phyloP scores from a whole-genome alignment of 2,113 vertebrate genomes.

The Procavia capensis region DNA sequence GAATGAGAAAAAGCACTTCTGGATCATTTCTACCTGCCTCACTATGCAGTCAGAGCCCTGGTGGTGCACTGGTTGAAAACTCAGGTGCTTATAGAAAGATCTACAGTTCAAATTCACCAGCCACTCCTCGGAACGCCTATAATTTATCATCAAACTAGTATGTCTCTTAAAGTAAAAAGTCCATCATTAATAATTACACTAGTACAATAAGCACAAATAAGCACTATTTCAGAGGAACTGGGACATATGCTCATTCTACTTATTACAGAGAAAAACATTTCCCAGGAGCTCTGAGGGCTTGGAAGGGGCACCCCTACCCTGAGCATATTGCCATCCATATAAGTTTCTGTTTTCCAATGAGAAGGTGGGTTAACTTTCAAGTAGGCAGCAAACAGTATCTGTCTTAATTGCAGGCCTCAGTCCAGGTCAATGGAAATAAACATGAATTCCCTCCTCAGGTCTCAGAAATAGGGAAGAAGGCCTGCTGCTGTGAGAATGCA shows the following conservation, averaged over 20 bases:
- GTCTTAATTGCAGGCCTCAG: not conserved
- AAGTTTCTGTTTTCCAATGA: not conserved
- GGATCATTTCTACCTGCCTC: not conserved
- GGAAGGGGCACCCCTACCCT: not conserved
- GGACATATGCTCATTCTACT: not conserved
- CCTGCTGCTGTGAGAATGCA: not conserved
- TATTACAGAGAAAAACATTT: not conserved
- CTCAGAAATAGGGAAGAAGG: not conserved
- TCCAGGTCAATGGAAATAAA: not conserved
- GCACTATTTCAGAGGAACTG: not conserved
- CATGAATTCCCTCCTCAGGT: not conserved
- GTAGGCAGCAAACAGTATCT: not conserved
- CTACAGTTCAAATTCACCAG: too few relatives aligned
- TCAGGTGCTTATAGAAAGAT: too few relatives aligned
- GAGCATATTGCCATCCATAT: not conserved
- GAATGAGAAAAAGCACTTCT: not conserved
- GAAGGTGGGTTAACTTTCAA: not conserved
- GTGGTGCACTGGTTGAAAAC: too few relatives aligned
- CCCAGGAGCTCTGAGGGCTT: not conserved
- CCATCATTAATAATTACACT: not conserved
- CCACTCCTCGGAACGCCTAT: too few relatives aligned
- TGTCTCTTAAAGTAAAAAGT: not conserved
- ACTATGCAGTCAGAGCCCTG: not conserved
- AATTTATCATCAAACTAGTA: not conserved
- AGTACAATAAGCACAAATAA: not conserved